Base-by-base conservation (phyloP, 2,113 vertebrate genomes). In the Mobula birostris region DNA sequence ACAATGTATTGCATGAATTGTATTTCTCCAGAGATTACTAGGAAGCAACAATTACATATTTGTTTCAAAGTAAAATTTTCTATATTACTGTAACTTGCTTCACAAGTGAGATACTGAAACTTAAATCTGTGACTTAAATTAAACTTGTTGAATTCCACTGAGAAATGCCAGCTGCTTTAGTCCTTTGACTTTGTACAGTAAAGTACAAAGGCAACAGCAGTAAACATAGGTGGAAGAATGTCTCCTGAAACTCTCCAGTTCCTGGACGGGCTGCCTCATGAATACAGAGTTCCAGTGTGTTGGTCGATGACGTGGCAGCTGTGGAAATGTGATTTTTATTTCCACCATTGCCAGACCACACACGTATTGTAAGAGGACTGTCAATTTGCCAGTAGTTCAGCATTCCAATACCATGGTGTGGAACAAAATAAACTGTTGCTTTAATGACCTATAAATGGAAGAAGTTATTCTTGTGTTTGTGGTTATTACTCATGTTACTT, bases 311-410 rank as follows among this genome's bases (percentile, higher is more conserved):
- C n/a, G 14, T 90, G 85, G 85, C 29, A 66, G 85, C 63, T 90
- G 85, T 66, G 61, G 61, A 90, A 90, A 90, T n/a, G 61, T 90
- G 85, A 90, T 32, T 66, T 90, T 66, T 66, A n/a, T 90, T 90
- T 90, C 29, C 29, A 66, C 27, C 11, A 1, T n/a, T 90, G 61
- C 85, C 85, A 68, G 85, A 90, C n/a, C 85, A 90, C 61, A 90
- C 61, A 87, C 27, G 12, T 63, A 29, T n/a, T 63, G 63, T 17
- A 90, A 68, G 61, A 66, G 58, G 63, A 90, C 85, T 88, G 58
- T 32, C 61, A 88, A n/a, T 17, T 90, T 90, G 61, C 85, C 61
- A 90, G n/a, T 90, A 66, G 61, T 90, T 66, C 29, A 90, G n/a
- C 61, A 90, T 68, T 90, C 61, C 29, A 90, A 90, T 63, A 90